Base-by-base conservation (phyloP, 2,797 vertebrate genomes). In the Sebastes matsubarae region DNA sequence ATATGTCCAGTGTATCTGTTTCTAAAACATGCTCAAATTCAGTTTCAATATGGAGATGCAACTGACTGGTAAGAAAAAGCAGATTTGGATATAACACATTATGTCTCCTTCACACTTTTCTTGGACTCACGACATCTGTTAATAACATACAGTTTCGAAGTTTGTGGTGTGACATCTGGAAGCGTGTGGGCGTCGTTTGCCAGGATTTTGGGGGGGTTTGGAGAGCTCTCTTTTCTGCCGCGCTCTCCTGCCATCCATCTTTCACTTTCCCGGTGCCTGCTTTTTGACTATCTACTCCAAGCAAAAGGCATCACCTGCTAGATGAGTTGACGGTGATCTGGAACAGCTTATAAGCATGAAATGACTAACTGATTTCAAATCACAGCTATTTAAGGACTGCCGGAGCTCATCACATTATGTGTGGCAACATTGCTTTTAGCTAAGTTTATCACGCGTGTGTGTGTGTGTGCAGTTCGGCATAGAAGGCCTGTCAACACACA, bases 131-230 rank as follows among this genome's bases (percentile, higher is more conserved):
- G 46, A 59, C 72, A 85, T 85, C 65, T 87, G 79, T 60, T 72
- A 75, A 78, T 71, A 77, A 78, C 68, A 46, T 50, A 72, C 61
- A 72, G 72, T 81, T 80, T 42, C 75, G 58, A 82, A 74, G 75
- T 86, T 89, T 83, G 73, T 72, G 59, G 24, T 77, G 69, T 87
- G 86, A 87, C 86, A 89, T 87, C 79, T 88, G 85, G 86, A 87
- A 79, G 75, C 69, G 68, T 72, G 86, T 75, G 80, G 59, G 78
- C 75, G 78, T 83, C 75, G 38, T 66, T 81, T 81, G 87, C 75
- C 83, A 87, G 81, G 77, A 81, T 72, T 83, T 77, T 5, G n/a
- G 65, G 70, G 29, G 24, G n/a, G 14, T 29, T 80, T 73, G 64
- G 77, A 72, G 76, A n/a, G 16, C 50, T 30, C 29, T 72, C 25